Conservation (phyloP, 2,888 invertebrate species). For the Chymomyza amoena region DNA sequence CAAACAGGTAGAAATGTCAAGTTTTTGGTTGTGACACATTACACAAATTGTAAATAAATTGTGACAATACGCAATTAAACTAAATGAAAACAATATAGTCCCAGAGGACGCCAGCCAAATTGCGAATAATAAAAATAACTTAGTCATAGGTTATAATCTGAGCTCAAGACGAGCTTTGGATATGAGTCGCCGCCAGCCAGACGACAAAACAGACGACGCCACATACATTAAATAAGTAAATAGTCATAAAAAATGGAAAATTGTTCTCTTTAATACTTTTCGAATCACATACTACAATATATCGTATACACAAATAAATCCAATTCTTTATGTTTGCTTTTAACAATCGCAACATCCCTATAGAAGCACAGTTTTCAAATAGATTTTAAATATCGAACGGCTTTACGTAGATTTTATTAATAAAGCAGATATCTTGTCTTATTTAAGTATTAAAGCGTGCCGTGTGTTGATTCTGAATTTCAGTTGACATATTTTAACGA, state of each 20-base stretch:
- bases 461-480: neutral
- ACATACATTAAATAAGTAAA: constrained; percentile 40
- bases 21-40: no score
- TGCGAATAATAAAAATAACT: neutral
- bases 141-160: neutral
- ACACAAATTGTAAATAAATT: neutral
- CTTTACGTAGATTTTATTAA: neutral
- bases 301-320: no score
- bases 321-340: no score
- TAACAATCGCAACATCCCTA: constrained; percentile 4
- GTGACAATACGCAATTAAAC: neutral
- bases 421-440: neutral
- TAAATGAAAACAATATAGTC: neutral
- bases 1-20: no score
- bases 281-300: no score
- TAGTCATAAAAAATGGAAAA: neutral
- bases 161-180: constrained; percentile 24
- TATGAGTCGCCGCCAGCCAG: neutral
- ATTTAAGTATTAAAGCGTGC: no score
- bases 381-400: neutral
- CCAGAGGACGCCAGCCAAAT: neutral
- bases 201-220: constrained; percentile 32
- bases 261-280: neutral
- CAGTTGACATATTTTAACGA: neutral
- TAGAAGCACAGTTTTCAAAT: neutral